Evolutionary conservation across 1,140 invertebrate species (phyloP), one percentile per base, ranked within the genome.

Genomic region (Oreohelix idahoensis): DNA sequence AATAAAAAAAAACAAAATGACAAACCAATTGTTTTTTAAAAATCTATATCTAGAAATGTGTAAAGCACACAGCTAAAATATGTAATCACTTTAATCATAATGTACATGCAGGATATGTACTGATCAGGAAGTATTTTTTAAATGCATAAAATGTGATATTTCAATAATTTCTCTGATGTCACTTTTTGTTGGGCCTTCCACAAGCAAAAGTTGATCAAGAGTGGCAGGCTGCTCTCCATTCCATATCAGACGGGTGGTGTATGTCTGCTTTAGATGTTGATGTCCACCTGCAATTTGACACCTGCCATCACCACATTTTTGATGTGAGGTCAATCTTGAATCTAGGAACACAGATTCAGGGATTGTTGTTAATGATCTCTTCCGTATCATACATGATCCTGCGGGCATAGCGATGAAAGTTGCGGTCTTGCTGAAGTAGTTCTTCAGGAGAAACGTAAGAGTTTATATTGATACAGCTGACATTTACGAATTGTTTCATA

Each of bases 211-310:
- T 49, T 82, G 8, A 17, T 53, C 71, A 36, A 82, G 51, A n/a
- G 70, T 82, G 8, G 38, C 35, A 49, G 80, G 80, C 26, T 13
- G 29, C 2, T 38, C 35, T 20, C 35, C 51, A 8, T 49, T 35
- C 80, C 80, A 82, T 39, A 73, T 75, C 20, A 82, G 20, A 11
- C 80, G n/a, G 10, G 71, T 75, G 8, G 80, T 82, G 71, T 74
- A 82, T 58, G 71, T 26, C 39, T 71, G 36, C 39, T 70, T 38
- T 53, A 71, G 80, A 29, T 32, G 35, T 2, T 13, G 5, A 63
- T 82, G 80, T 17, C 80, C 80, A 26, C 80, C 80, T 13, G 42
- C 42, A 49, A 82, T 13, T 29, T 58, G 70, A 58, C 80, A 82
- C 10, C 23, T n/a, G 0, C 35, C 20, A 0, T 17, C 23, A 17